Conservation (phyloP, 2,797 vertebrate species). For the Adelosebastes latens region DNA sequence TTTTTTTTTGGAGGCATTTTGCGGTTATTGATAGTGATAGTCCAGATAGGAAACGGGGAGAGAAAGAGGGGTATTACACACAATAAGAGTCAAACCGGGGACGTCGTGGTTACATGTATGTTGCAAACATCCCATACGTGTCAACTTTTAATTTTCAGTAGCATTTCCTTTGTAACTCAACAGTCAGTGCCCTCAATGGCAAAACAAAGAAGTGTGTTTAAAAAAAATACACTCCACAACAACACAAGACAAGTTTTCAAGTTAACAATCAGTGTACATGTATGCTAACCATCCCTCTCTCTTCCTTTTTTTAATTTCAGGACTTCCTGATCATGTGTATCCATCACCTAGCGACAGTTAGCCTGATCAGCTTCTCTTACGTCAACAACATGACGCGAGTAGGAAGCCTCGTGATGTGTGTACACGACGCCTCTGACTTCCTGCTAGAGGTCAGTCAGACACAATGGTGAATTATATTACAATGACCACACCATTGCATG, state of each 20-base stretch:
- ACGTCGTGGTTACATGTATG: background rate
- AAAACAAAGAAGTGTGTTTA: background rate
- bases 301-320: constrained; percentile 68
- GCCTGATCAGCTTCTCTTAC: constrained; percentile 91
- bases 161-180: background rate
- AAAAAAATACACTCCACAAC: background rate
- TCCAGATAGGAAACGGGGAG: background rate
- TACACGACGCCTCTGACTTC: constrained; percentile 91
- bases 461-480: background rate
- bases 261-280: background rate
- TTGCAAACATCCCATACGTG: background rate
- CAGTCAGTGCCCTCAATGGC: background rate
- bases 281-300: background rate
- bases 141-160: background rate
- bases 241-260: background rate
- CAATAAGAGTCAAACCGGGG: background rate
- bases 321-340: constrained; percentile 95
- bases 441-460: constrained; percentile 87
- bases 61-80: background rate
- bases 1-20: background rate
- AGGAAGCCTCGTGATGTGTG: constrained; percentile 89
- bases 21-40: background rate
- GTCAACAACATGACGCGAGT: constrained; percentile 93
- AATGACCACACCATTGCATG: background rate
- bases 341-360: constrained; percentile 89